phyloP scores from a whole-genome alignment of 2,113 vertebrate species.

The Trogon surrucura region DNA sequence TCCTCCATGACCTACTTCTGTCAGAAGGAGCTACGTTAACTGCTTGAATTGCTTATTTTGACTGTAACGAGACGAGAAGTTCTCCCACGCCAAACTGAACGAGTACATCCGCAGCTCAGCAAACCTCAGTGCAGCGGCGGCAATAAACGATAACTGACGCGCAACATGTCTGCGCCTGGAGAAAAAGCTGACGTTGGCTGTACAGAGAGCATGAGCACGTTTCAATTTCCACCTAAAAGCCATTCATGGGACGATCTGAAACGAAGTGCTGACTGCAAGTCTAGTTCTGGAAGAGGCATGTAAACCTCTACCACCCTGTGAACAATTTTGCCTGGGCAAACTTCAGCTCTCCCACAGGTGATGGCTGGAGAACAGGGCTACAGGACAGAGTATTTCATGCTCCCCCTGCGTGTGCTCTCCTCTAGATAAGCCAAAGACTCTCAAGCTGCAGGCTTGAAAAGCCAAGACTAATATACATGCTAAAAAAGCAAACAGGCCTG shows the following conservation, averaged over 20 bases:
- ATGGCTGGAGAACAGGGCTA: not conserved
- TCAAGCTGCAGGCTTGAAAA: not conserved
- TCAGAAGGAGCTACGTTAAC: not conserved
- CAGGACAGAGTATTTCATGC: not conserved
- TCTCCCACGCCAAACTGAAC: not conserved
- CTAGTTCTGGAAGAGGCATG: not conserved
- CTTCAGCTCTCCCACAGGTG: accelerated
- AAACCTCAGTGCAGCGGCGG: not conserved
- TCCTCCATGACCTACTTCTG: not conserved
- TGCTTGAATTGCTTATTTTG: not conserved
- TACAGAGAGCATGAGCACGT: accelerated
- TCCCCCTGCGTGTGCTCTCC: not conserved
- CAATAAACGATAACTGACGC: not conserved
- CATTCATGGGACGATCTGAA: not conserved
- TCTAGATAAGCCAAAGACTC: not conserved
- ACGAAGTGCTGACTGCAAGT: not conserved
- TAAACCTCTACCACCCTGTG: accelerated
- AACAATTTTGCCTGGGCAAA: not conserved
- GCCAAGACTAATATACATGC: not conserved
- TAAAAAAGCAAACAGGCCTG: not conserved
- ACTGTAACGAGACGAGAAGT: not conserved
- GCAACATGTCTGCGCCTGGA: accelerated
- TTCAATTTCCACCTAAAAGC: not conserved
- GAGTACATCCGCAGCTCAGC: not conserved
- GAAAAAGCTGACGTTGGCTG: not conserved